Conservation (phyloP, 2,888 invertebrate species). For the Notocelia uddmanniana region DNA sequence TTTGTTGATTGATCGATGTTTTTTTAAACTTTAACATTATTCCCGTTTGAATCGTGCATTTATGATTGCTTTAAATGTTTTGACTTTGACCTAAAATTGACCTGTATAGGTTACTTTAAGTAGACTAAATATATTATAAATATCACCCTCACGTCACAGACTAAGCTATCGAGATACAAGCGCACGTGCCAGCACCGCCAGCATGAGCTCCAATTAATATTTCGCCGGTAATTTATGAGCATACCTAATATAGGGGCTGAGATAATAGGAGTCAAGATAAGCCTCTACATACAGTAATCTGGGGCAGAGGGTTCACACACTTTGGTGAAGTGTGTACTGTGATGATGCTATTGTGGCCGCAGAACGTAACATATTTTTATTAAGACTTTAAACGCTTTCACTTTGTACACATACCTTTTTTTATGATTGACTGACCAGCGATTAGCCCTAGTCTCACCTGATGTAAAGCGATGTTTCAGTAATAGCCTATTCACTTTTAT, state of each 20-base stretch:
- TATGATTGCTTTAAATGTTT: too few species aligned
- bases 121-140: slow-evolving; percentile 11
- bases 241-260: slow-evolving; percentile 42
- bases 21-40: too few species aligned
- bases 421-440: too few species aligned
- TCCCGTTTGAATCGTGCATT: too few species aligned
- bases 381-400: too few species aligned
- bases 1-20: too few species aligned
- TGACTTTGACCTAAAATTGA: background rate
- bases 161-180: slow-evolving; percentile 21
- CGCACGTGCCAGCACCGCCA: slow-evolving; percentile 30
- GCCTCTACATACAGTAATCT: slow-evolving; percentile 23
- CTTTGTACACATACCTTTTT: too few species aligned
- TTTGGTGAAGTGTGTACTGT: background rate
- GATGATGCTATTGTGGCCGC: background rate
- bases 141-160: background rate
- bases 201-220: slow-evolving; percentile 32
- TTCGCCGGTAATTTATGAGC: slow-evolving; percentile 41
- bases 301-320: background rate
- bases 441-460: too few species aligned
- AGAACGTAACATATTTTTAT: too few species aligned
- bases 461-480: too few species aligned
- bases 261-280: slow-evolving; percentile 37
- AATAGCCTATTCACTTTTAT: too few species aligned
- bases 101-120: background rate